Conservation (phyloP, 2,888 invertebrate genomes). For the Cremastobaeus sp. region DNA sequence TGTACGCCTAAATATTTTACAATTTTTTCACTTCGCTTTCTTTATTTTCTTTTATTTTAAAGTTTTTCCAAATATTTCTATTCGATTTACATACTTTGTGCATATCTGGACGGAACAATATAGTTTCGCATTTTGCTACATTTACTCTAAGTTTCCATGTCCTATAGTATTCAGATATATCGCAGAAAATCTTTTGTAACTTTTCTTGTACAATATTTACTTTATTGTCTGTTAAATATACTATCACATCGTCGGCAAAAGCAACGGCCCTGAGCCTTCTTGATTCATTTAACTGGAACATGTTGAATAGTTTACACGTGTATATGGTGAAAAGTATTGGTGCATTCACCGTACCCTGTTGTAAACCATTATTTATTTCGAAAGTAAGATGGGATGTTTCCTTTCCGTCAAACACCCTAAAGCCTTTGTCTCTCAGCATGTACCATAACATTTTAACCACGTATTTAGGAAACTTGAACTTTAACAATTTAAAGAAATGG, state of each 20-base stretch:
- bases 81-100: not conserved
- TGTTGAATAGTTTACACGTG: slow-evolving; percentile 11
- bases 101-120: slow-evolving; percentile 38
- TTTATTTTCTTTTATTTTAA: slow-evolving; percentile 12
- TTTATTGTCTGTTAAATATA: slow-evolving; percentile 25
- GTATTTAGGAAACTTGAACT: slow-evolving; percentile 23
- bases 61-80: slow-evolving; percentile 10
- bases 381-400: too few relatives aligned
- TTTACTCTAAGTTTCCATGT: slow-evolving; percentile 57
- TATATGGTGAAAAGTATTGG: slow-evolving; percentile 24
- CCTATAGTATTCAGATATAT: slow-evolving; percentile 15
- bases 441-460: slow-evolving; percentile 31
- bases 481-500: slow-evolving; percentile 5
- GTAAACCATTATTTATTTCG: slow-evolving; percentile 32
- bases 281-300: not conserved
- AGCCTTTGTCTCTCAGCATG: slow-evolving; percentile 25
- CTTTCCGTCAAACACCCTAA: not conserved
- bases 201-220: not conserved
- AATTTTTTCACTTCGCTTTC: not conserved
- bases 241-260: slow-evolving; percentile 45
- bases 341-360: slow-evolving; percentile 37
- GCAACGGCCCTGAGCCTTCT: slow-evolving; percentile 5
- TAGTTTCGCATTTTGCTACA: slow-evolving; percentile 50
- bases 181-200: slow-evolving; percentile 8
- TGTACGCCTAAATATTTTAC: not conserved